These are phyloP conservation scores for Narcine bancroftii DNA, from an alignment of 2,113 vertebrate genomes.

Conservation along the genomic window DNA sequence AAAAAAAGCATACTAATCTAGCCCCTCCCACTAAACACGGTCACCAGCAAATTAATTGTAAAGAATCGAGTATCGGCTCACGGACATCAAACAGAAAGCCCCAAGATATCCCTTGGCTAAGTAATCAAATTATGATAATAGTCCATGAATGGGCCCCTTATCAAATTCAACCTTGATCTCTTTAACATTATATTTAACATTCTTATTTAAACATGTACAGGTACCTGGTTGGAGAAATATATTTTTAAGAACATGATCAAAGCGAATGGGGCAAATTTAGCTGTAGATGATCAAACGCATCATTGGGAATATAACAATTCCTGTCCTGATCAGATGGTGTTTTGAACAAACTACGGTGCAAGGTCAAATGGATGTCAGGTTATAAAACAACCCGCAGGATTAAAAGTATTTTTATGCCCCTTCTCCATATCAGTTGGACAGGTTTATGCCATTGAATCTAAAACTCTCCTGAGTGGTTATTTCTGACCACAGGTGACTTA, in stretches of 20 bases:
- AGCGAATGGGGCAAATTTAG: neutral
- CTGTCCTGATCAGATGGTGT: neutral
- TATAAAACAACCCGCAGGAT: neutral
- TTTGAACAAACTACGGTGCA: neutral
- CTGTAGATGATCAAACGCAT: neutral
- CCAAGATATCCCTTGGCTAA: no score
- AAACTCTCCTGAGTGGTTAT: neutral
- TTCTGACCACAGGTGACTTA: constrained; percentile 13
- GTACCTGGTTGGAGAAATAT: neutral
- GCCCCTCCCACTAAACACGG: no score
- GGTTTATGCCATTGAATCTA: neutral
- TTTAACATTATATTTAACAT: no score
- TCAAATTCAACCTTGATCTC: no score
- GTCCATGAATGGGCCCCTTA: no score
- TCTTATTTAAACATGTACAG: neutral
- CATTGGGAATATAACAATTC: neutral
- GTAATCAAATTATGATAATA: no score
- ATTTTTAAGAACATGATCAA: neutral
- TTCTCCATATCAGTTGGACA: neutral
- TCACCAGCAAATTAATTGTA: no score
- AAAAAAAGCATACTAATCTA: no score
- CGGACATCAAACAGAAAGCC: no score
- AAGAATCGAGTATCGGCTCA: no score
- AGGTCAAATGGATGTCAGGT: neutral
- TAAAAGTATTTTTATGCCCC: neutral